Percentiles rank a stretch among this genome's conserved stretches.
These are phyloP conservation scores for Cotesia congregata DNA, from an alignment of 2,888 invertebrate species.

Conservation along the genomic window DNA sequence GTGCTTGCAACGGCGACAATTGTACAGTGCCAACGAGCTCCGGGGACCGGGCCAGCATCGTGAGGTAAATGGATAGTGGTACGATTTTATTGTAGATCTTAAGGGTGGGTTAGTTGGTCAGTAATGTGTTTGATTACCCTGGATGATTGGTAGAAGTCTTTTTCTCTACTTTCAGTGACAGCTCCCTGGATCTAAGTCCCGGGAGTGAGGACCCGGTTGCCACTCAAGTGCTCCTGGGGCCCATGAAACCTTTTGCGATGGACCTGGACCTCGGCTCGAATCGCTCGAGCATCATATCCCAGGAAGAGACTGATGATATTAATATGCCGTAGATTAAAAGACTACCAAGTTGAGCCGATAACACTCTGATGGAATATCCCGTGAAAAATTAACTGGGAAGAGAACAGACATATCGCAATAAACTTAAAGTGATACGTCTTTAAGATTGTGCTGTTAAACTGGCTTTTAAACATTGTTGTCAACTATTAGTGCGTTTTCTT, in stretches of 20 bases:
- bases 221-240: constrained; percentile 64
- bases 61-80: constrained; percentile 66
- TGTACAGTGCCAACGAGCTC: constrained; percentile 55
- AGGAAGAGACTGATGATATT: constrained; percentile 69
- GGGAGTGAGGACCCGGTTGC: constrained; percentile 68
- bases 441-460: too few species aligned
- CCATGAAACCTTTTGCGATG: constrained; percentile 75
- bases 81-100: constrained; percentile 46
- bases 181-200: constrained; percentile 76
- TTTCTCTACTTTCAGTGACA: constrained; percentile 70
- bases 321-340: constrained; percentile 49
- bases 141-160: constrained; percentile 66
- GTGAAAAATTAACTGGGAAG: too few species aligned
- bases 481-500: too few species aligned
- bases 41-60: constrained; percentile 63
- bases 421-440: too few species aligned
- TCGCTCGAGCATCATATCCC: constrained; percentile 74
- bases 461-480: too few species aligned
- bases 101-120: constrained; percentile 14
- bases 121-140: constrained; percentile 43
- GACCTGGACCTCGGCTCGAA: constrained; percentile 76
- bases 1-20: constrained; percentile 58
- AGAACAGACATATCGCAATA: too few species aligned
- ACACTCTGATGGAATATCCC: too few species aligned
- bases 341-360: background rate